These are phyloP conservation scores for Trisateles emortualis DNA, from an alignment of 2,888 invertebrate species.

Conservation along the genomic window DNA sequence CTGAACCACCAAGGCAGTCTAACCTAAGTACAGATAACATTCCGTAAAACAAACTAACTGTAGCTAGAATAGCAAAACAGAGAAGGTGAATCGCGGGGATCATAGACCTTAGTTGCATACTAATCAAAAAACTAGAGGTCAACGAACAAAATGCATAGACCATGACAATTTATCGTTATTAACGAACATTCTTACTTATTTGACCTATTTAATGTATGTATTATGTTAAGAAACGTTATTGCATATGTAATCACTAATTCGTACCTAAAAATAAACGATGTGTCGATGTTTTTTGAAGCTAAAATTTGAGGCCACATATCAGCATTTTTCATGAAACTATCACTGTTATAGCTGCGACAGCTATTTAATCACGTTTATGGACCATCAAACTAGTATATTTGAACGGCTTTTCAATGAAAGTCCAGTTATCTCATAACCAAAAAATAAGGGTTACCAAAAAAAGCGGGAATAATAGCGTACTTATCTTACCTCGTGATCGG, in stretches of 20 bases:
- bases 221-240: too few relatives aligned
- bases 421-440: conserved; percentile 53
- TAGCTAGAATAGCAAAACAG: too few relatives aligned
- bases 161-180: conserved; percentile 4
- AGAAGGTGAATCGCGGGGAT: too few relatives aligned
- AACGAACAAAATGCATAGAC: conserved; percentile 18
- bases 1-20: too few relatives aligned
- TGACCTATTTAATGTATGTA: background rate
- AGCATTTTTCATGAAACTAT: background rate
- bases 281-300: background rate
- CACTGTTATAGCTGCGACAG: background rate
- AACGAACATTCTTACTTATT: background rate
- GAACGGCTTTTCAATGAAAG: background rate
- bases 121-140: conserved; percentile 18
- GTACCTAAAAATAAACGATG: background rate
- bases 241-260: too few relatives aligned
- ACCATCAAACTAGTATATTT: background rate
- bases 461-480: conserved; percentile 61
- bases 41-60: too few relatives aligned
- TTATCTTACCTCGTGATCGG: conserved; percentile 76
- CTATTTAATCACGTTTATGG: background rate
- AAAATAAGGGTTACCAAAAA: conserved; percentile 55
- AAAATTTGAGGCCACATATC: background rate
- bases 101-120: background rate
- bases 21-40: too few relatives aligned